Conservation (phyloP, 2,797 vertebrate species). For the Sciurus vulgaris region DNA sequence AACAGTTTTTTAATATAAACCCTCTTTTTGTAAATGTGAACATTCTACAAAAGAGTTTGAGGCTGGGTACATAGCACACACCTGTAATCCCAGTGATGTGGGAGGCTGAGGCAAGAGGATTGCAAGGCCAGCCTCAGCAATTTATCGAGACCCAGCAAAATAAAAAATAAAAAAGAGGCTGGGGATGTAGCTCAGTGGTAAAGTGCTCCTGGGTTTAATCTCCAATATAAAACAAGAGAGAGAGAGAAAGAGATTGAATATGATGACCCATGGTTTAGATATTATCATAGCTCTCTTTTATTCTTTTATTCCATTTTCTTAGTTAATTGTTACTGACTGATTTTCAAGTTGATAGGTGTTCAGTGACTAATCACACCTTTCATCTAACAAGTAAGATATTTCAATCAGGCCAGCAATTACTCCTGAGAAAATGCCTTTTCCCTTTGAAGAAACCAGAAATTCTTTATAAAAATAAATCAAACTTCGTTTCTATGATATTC, state of each 20-base stretch:
- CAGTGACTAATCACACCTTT: not conserved
- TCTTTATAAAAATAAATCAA: not conserved
- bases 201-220: too few relatives aligned
- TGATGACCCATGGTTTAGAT: not conserved
- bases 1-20: not conserved
- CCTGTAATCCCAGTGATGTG: too few relatives aligned
- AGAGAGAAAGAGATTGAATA: too few relatives aligned
- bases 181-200: too few relatives aligned
- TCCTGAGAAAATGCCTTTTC: not conserved
- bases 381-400: not conserved
- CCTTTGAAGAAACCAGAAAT: conserved; percentile 14
- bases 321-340: not conserved
- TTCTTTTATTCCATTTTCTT: not conserved
- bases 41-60: not conserved
- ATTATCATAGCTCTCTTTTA: not conserved
- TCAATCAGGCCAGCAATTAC: not conserved
- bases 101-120: too few relatives aligned
- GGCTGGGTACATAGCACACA: too few relatives aligned
- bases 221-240: too few relatives aligned
- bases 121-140: too few relatives aligned
- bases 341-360: not conserved
- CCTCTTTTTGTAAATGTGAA: not conserved
- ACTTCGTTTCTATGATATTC: not conserved
- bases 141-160: too few relatives aligned
- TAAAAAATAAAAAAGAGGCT: too few relatives aligned